Percentiles rank a stretch among this genome's conserved stretches.
Conservation (phyloP, 2,797 vertebrate species). For the Chaetophractus vellerosus region DNA sequence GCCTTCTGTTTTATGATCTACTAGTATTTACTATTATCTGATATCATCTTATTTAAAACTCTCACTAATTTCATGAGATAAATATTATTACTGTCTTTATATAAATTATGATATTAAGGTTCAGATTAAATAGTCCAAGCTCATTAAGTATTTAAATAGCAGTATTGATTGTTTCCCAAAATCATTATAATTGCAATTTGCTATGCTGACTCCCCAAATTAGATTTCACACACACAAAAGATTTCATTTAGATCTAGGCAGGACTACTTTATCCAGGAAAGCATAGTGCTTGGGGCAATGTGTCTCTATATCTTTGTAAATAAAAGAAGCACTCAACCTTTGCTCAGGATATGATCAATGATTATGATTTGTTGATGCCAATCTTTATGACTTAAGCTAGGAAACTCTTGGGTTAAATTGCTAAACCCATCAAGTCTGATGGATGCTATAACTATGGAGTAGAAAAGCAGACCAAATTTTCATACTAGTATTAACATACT, state of each 20-base stretch:
- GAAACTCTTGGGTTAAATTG: not conserved
- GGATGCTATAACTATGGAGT: not conserved
- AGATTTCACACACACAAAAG: not conserved
- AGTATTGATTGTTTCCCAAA: not conserved
- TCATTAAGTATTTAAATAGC: not conserved
- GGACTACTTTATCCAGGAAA: not conserved
- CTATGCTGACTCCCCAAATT: not conserved
- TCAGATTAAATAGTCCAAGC: not conserved
- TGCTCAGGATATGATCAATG: not conserved
- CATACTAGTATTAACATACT: not conserved
- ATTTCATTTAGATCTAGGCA: not conserved
- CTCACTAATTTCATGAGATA: not conserved
- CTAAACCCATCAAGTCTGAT: not conserved
- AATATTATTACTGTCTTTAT: not conserved
- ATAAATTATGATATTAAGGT: not conserved
- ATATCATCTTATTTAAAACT: not conserved
- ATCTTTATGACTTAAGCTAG: not conserved
- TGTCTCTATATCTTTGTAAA: not conserved
- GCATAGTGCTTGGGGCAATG: rapidly evolving
- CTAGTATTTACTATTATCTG: not conserved
- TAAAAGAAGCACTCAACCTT: not conserved
- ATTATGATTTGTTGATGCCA: not conserved
- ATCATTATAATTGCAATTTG: not conserved
- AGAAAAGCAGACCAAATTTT: constrained; percentile 43
- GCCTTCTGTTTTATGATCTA: not conserved